Evolutionary conservation across 2,888 invertebrate species (phyloP).

Genomic region (Lumbricus terrestris): DNA sequence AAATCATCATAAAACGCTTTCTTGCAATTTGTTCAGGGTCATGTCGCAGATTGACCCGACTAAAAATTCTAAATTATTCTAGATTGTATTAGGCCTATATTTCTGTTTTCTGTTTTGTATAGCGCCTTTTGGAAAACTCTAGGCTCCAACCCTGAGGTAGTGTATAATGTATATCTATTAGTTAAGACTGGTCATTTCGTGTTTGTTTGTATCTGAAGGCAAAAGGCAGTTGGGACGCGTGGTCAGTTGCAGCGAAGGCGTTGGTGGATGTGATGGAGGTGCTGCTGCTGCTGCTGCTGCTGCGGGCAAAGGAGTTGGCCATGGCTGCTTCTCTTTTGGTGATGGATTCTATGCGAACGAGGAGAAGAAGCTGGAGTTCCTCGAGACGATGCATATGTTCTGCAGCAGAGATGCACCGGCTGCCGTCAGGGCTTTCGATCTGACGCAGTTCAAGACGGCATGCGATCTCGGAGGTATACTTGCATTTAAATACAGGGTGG

Average conservation of each 20-base stretch:
- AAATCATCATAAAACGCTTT: too few relatives aligned
- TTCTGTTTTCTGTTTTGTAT: too few relatives aligned
- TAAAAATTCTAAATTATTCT: too few relatives aligned
- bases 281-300: not conserved
- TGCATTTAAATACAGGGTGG: too few relatives aligned
- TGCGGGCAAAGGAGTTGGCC: not conserved
- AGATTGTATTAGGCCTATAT: too few relatives aligned
- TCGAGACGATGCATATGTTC: slow-evolving; percentile 45
- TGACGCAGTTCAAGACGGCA: slow-evolving; percentile 42
- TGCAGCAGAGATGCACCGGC: slow-evolving; percentile 40
- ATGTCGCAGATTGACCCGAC: too few relatives aligned
- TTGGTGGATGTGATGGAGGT: not conserved
- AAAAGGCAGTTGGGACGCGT: not conserved
- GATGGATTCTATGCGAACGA: slow-evolving; percentile 32
- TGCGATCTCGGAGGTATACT: slow-evolving; percentile 47
- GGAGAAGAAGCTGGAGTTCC: slow-evolving; percentile 40
- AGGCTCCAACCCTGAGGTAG: too few relatives aligned
- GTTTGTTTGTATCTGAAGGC: not conserved
- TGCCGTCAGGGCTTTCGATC: slow-evolving; percentile 44
- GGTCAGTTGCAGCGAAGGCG: not conserved
- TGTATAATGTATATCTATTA: too few relatives aligned
- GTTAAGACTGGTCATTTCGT: not conserved
- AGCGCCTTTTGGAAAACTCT: too few relatives aligned
- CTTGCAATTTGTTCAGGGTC: too few relatives aligned
- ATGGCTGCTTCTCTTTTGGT: slow-evolving; percentile 29